These are phyloP conservation scores for Epizoanthus stellaris DNA, from an alignment of 92 coral and sea anemone species.

Conservation along the genomic window DNA sequence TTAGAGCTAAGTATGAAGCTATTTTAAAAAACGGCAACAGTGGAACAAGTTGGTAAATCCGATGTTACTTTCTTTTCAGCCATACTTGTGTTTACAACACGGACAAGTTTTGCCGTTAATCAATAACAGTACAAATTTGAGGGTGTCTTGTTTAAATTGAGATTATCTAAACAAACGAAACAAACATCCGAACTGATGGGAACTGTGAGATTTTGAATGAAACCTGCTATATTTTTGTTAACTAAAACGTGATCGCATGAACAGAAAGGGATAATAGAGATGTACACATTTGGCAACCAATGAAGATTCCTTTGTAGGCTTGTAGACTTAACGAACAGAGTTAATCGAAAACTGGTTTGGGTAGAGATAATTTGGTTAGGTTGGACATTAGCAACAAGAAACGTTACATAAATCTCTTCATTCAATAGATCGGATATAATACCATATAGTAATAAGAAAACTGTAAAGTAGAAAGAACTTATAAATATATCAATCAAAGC, in stretches of 20 bases:
- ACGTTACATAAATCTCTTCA: too few relatives aligned
- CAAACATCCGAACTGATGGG: too few relatives aligned
- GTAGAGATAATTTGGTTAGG: too few relatives aligned
- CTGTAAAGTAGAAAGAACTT: neutral
- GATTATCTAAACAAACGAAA: neutral
- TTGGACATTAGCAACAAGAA: too few relatives aligned
- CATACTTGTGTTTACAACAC: neutral
- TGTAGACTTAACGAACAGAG: too few relatives aligned
- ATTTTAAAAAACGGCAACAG: neutral
- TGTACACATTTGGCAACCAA: neutral
- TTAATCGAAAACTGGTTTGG: too few relatives aligned
- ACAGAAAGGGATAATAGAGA: neutral
- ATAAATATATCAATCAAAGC: constrained; percentile 16
- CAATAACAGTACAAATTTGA: neutral
- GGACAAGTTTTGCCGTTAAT: neutral
- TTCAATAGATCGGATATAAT: neutral
- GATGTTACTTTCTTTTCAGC: neutral
- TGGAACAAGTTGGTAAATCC: neutral
- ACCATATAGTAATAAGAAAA: neutral
- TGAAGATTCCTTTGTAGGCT: constrained; percentile 5
- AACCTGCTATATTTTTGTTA: too few relatives aligned
- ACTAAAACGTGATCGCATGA: neutral
- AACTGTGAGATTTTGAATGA: too few relatives aligned
- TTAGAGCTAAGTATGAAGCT: neutral
- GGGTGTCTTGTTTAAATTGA: neutral